Base-by-base conservation (phyloP, 2,888 invertebrate genomes). In the Pseudococcus jackbeardsleyi region DNA sequence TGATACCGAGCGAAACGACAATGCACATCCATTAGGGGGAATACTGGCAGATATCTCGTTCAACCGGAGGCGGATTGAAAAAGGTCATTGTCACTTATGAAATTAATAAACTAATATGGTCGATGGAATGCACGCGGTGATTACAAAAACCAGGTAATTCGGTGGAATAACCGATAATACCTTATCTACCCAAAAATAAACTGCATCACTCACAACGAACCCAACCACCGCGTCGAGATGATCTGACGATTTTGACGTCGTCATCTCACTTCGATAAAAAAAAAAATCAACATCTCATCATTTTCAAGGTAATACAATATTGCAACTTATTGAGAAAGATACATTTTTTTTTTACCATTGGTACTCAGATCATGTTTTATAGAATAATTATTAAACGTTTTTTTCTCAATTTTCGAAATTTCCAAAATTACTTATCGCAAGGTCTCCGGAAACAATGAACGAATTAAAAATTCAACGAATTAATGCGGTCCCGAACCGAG, bases 61-160 rank as follows among this genome's bases (percentile, higher is more conserved):
- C 33, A 11, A 72, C 68, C 68, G 68, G 68, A 72, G 68, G 33
- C 68, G 68, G 33, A 72, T n/a, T 19, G 19, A 72, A 72, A 72
- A 72, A 72, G 68, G 68, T 72, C 68, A 72, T 72, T 72, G 68
- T 72, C 68, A 72, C 68, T 72, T 33, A 33, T 33, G 33, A 72
- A 72, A 72, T 72, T 72, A 72, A 72, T 72, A 72, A 72, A 33
- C 68, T 72, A 72, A 72, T 72, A 72, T 72, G 11, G 15, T 33
- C 68, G 68, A 26, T 33, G 12, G 26, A 33, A 72, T 72, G 68
- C 68, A 22, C 68, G 0, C 26, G 68, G 22, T 72, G 68, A 72
- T 72, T 72, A 72, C 68, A 26, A 72, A 15, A 72, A 72, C 33
- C 68, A 33, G 68, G 33, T 22, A 72, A 33, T 72, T 72, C 68